Evolutionary conservation across 2,113 vertebrate species (phyloP), one percentile per base, ranked within the genome.

Genomic region (Pachycephala philippinensis): DNA sequence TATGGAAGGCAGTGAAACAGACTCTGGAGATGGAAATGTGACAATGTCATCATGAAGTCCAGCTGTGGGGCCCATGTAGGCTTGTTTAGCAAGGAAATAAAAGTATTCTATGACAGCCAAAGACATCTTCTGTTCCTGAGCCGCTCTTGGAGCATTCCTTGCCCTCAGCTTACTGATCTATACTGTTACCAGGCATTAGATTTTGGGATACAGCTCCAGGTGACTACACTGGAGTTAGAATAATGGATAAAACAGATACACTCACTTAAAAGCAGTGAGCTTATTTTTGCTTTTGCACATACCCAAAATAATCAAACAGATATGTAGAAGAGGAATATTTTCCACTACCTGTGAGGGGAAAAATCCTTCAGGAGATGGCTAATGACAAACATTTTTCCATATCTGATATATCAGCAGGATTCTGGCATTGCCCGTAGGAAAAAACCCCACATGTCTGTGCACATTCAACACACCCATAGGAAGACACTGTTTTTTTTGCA

Each of bases 371-470:
- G 52, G 69, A 93, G 87, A 81, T 71, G 77, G 60, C 39, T 91
- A 78, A 86, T 82, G 87, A 80, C 92, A 94, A 95, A 63, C 76
- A 87, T 87, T 95, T 96, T 96, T 87, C 84, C 69, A 35, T 54
- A 69, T 47, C 81, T 96, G 92, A 89, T 77, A 65, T 42, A 94
- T 81, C 96, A 95, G 91, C 77, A 82, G 77, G 89, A 84, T 93
- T 93, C 92, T 97, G 96, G 93, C 93, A 84, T 19, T 74, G 39
- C 39, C 52, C 33, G 24, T 94, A 94, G 95, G 92, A 95, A 97
- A 96, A 97, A 80, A 90, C 1, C 56, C 76, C 66, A 90, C 93
- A 94, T 54, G 96, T 91, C 87, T 95, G 72, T 66, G 69, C 91
- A 89, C 35, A 66, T 91, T 87, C 42, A 87, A 78, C 89, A 86